Evolutionary conservation across 1,140 invertebrate genomes (phyloP), one percentile per base, ranked within the genome.

Genomic region (Bombus terrestris): DNA sequence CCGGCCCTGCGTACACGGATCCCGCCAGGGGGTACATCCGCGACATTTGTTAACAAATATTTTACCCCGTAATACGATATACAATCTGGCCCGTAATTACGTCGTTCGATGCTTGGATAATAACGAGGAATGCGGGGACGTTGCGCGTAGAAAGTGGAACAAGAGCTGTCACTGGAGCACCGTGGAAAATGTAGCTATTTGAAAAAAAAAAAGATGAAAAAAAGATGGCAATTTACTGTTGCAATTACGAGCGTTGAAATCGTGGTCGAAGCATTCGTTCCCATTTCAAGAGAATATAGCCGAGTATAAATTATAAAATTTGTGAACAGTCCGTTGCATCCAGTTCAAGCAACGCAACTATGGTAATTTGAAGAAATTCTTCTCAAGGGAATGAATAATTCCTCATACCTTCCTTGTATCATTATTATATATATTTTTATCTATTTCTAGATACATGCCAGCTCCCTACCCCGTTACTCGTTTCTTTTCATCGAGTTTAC

Each of bases 1-100:
- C 85, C 72, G 75, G 35, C 37, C 41, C 82, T 83, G 68, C 64
- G 77, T 75, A 75, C 32, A 57, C 32, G 35, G 6, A 64, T 69
- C 85, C 57, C 77, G 39, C 77, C 86, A 25, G 74, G 71, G 81
- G 79, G 89, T 12, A 71, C 75, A 89, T 91, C 92, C 87, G 88
- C 84, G 74, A 78, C 81, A 85, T 91, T 92, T 90, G 89, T 89
- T 90, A 90, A 92, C 92, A 92, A 93, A 93, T 93, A 93, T 93
- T 93, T 93, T 92, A 90, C 79, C 73, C 74, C 69, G 92, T 91
- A 93, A 93, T 89, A 86, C 88, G 92, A 93, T 92, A 88, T 62
- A 74, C 79, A 84, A 89, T 77, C 53, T n/a, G 66, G 35, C 62
- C 59, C 59, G 69, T 85, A 85, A 85, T 85, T 80, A 85, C 41